These are phyloP conservation scores for Solenopsis invicta DNA, from an alignment of 1,140 invertebrate genomes.

Conservation along the genomic window DNA sequence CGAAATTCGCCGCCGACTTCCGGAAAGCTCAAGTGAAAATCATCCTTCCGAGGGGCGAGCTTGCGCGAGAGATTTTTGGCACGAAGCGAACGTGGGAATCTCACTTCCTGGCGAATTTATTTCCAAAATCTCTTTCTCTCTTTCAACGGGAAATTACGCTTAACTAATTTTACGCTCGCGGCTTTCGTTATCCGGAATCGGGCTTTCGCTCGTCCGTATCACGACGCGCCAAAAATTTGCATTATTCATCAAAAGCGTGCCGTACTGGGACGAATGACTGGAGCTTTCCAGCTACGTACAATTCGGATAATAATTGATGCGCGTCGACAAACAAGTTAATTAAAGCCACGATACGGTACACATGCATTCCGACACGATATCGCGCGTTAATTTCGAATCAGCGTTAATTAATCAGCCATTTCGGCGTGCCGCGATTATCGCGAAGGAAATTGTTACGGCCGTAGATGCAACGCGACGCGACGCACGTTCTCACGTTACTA, in stretches of 20 bases:
- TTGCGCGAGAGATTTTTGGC: constrained; percentile 12
- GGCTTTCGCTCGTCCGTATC: background rate
- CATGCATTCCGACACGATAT: background rate
- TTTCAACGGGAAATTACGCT: constrained; percentile 35
- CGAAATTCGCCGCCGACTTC: constrained; percentile 10
- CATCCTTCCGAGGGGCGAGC: background rate
- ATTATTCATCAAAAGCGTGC: constrained; percentile 26
- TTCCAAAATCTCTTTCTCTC: constrained; percentile 20
- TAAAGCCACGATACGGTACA: constrained; percentile 1
- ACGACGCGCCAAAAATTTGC: constrained; percentile 31
- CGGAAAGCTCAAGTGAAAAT: constrained; percentile 11
- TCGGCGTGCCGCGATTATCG: background rate
- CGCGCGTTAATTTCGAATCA: constrained; percentile 28
- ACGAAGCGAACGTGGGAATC: background rate
- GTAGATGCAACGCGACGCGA: no score
- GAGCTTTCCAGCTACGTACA: background rate
- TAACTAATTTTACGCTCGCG: constrained; percentile 48
- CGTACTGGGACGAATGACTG: background rate
- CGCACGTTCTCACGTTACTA: background rate
- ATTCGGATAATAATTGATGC: constrained; percentile 39
- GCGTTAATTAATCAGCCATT: constrained; percentile 44
- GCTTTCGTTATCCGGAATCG: background rate
- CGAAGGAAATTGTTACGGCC: background rate
- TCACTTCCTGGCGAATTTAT: constrained; percentile 6
- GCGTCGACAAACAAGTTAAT: constrained; percentile 56